These are phyloP conservation scores for Scomber japonicus DNA, from an alignment of 2,113 vertebrate species.

Conservation along the genomic window DNA sequence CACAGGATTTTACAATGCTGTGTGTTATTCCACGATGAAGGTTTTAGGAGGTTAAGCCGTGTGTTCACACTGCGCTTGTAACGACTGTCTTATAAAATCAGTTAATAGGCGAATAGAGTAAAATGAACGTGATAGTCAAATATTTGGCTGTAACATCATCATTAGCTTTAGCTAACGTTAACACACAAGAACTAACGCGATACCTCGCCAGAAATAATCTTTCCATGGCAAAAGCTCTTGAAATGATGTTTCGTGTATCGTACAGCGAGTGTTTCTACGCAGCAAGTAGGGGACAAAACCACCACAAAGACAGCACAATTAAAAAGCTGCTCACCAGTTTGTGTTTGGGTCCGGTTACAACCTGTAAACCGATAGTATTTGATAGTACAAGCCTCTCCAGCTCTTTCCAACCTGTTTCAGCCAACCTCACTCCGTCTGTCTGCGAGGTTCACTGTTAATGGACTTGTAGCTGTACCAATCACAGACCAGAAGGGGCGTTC, in stretches of 20 bases:
- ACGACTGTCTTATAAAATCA: no score
- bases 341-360: slow-evolving; percentile 63
- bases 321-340: slow-evolving; percentile 75
- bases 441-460: slow-evolving; percentile 17
- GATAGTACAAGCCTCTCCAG: slow-evolving; percentile 23
- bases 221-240: slow-evolving; percentile 24
- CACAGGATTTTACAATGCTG: neutral
- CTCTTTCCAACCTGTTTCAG: slow-evolving; percentile 62
- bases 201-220: slow-evolving; percentile 43
- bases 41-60: neutral
- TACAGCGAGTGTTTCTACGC: neutral
- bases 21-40: accelerated
- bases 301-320: neutral
- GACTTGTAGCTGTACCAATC: slow-evolving; percentile 59
- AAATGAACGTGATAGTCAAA: neutral
- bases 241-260: slow-evolving; percentile 22
- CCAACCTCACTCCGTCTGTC: slow-evolving; percentile 15
- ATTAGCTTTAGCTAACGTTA: slow-evolving; percentile 44
- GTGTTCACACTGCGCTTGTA: neutral
- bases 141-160: neutral
- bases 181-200: slow-evolving; percentile 54
- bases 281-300: neutral
- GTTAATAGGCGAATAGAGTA: neutral
- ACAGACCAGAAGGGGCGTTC: neutral
- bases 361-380: slow-evolving; percentile 62